Evolutionary conservation across 2,888 invertebrate species (phyloP), one percentile per base, ranked within the genome.

Genomic region (Phymatocera aterrima): DNA sequence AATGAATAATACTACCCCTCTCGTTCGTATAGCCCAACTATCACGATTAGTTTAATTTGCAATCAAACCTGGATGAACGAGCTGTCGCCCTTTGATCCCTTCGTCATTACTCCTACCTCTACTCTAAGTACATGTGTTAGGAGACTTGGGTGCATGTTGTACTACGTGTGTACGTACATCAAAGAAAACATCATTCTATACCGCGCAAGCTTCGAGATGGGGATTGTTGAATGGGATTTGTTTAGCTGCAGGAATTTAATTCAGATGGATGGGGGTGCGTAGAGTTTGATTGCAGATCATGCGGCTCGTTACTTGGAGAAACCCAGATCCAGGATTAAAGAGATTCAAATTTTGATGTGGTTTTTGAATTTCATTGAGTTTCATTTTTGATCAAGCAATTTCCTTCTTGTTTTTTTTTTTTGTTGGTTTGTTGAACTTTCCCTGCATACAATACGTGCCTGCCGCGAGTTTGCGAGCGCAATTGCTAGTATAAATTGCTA

Each of bases 231-330:
- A 75, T 40, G 24, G 54, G 54, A 57, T 75, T 75, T 75, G 40
- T 75, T 75, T 43, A 57, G 40, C 43, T 75, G 60, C 57, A n/a
- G n/a, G n/a, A 75, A 75, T 60, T 75, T 60, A 57, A 57, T 34
- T 34, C 18, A 24, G 75, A 54, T 54, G 68, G 24, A 68, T 43
- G 68, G 21, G 68, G 64, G 43, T 43, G 15, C 15, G 15, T n/a
- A 46, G n/a, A 68, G 68, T 68, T 40, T 46, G 18, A 43, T 68
- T 68, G 15, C 68, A 6, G 28, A 40, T 40, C 4, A 10, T 18
- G 21, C 18, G 37, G 37, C 15, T 57, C 28, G 57, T 28, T 57
- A 28, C 24, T 57, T 18, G 8, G 51, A 28, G 12, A 28, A 31
- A 51, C 8, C n/a, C 10, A 31, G 28, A 31, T 28, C 1, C 3